Evolutionary conservation across 2,113 vertebrate species (phyloP).

Genomic region (Dolichallabes microphthalmus): DNA sequence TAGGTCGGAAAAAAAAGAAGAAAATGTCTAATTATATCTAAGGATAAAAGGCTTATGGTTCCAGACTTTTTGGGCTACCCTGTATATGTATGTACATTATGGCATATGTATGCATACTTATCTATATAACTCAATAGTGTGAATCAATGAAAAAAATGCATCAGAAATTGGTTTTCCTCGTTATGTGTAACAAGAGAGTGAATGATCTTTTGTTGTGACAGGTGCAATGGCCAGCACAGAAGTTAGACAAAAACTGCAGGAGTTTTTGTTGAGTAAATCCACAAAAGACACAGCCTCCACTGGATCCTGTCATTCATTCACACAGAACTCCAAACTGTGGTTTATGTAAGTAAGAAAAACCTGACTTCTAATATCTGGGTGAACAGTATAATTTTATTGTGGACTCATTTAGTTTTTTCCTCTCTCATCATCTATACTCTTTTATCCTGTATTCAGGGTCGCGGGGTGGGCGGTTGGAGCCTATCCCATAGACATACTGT

Average conservation of each 20-base stretch:
- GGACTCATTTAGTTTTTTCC: no score
- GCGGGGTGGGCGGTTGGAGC: no score
- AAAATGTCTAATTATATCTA: no score
- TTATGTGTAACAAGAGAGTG: background rate
- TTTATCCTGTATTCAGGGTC: no score
- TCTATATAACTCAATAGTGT: background rate
- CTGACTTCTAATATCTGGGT: background rate
- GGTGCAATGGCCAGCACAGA: constrained; percentile 96
- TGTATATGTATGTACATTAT: background rate
- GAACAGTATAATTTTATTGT: background rate
- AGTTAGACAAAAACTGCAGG: constrained; percentile 98
- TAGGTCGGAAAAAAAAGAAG: no score
- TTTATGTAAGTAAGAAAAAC: constrained; percentile 82
- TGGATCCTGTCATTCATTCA: constrained; percentile 82
- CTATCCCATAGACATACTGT: no score
- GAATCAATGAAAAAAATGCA: background rate
- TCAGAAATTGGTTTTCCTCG: background rate
- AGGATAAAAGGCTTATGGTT: no score
- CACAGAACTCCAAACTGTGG: constrained; percentile 93
- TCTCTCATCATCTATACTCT: no score
- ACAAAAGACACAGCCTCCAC: constrained; percentile 85
- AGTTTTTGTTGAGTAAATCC: constrained; percentile 97
- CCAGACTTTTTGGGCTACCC: no score
- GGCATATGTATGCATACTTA: background rate
- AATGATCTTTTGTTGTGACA: constrained; percentile 71